phyloP scores from a whole-genome alignment of 1,140 invertebrate species.

The Ganaspis sp. region DNA sequence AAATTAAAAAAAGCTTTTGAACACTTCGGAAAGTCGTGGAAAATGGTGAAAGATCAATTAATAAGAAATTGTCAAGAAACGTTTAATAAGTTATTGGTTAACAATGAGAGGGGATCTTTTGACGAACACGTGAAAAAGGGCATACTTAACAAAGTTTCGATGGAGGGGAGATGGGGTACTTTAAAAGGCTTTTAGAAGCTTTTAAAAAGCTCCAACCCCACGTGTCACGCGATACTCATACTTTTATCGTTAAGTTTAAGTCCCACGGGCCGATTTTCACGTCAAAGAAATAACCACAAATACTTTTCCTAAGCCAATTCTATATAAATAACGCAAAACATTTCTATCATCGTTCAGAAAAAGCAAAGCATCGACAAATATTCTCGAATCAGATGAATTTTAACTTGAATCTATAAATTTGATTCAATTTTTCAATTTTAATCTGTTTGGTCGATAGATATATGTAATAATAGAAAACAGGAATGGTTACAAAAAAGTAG shows the following conservation, averaged over 20 bases:
- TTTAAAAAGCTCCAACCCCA: slow-evolving; percentile 61
- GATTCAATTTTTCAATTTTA: too few species aligned
- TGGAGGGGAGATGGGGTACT: slow-evolving; percentile 50
- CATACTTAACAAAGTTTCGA: slow-evolving; percentile 66
- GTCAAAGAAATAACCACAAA: not conserved
- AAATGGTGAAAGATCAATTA: not conserved
- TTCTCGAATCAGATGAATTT: too few species aligned
- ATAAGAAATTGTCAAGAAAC: not conserved
- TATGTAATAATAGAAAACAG: too few species aligned
- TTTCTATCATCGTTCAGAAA: not conserved
- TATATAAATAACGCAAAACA: not conserved
- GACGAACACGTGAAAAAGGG: slow-evolving; percentile 34
- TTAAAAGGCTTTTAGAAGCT: slow-evolving; percentile 69
- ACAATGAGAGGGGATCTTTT: not conserved
- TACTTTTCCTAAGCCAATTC: too few species aligned
- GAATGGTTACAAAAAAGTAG: too few species aligned
- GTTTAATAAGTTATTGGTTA: not conserved
- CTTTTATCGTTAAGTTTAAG: slow-evolving; percentile 31
- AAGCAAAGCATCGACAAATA: too few species aligned
- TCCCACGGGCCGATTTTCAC: not conserved
- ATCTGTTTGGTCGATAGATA: too few species aligned
- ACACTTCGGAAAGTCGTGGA: too few species aligned
- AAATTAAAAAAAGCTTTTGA: too few species aligned
- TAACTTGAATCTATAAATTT: too few species aligned
- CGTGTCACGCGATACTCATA: slow-evolving; percentile 60